Evolutionary conservation across 2,888 invertebrate species (phyloP).

Genomic region (Frankliniella intonsa): DNA sequence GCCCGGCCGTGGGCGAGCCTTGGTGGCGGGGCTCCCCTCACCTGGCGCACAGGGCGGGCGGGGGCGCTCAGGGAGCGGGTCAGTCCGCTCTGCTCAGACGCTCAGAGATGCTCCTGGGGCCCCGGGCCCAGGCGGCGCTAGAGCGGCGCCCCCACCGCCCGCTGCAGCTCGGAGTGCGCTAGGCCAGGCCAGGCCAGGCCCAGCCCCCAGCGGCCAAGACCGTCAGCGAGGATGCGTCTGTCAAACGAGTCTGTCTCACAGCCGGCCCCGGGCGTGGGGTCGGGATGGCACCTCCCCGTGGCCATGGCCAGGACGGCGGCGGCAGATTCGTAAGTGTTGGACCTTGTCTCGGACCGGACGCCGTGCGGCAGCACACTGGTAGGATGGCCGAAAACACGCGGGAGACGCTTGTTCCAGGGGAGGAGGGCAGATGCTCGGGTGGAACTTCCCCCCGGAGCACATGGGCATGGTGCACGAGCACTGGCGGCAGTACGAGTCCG

Average conservation of each 20-base stretch:
- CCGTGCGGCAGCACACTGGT: too few relatives aligned
- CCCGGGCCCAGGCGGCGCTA: too few relatives aligned
- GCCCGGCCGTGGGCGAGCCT: not conserved
- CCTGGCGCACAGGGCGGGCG: not conserved
- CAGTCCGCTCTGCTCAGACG: too few relatives aligned
- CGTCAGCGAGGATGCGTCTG: not conserved
- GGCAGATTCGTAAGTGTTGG: conserved; percentile 21
- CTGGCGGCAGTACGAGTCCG: conserved; percentile 63
- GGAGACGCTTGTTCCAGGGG: conserved; percentile 15
- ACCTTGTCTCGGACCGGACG: too few relatives aligned
- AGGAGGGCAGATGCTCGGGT: conserved; percentile 52
- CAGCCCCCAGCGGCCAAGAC: too few relatives aligned
- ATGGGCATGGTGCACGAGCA: conserved; percentile 61
- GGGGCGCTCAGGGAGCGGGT: too few relatives aligned
- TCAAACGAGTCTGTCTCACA: not conserved
- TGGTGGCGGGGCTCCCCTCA: not conserved
- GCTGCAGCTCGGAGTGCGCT: not conserved
- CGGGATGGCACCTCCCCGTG: not conserved
- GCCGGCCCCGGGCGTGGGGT: not conserved
- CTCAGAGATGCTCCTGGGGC: too few relatives aligned
- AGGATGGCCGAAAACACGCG: too few relatives aligned
- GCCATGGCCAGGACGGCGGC: not conserved
- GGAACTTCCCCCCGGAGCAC: conserved; percentile 62
- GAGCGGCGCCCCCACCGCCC: not conserved
- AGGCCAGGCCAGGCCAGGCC: too few relatives aligned